Evolutionary conservation across 2,113 vertebrate genomes (phyloP).

Genomic region (Lepidothrix coronata): DNA sequence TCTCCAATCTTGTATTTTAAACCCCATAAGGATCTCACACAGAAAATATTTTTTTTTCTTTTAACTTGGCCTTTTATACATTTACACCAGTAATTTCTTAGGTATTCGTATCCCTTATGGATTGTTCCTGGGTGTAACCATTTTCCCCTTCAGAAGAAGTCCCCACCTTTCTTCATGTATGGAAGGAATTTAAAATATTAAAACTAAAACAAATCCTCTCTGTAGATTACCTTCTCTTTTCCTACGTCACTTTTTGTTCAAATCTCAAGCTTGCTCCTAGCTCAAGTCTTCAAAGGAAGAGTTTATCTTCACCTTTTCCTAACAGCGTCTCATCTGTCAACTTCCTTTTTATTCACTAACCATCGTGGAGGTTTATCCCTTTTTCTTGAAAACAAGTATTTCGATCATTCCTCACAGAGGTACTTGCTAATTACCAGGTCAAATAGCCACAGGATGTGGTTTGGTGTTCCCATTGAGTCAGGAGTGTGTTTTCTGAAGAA

Average conservation of each 20-base stretch:
- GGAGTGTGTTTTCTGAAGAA: background rate
- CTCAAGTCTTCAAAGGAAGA: background rate
- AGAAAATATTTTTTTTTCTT: background rate
- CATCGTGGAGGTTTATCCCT: background rate
- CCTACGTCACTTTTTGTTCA: background rate
- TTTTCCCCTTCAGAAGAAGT: background rate
- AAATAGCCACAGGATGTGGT: background rate
- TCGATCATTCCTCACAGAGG: background rate
- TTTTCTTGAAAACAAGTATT: background rate
- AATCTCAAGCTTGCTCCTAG: background rate
- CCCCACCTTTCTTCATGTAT: background rate
- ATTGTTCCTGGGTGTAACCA: background rate
- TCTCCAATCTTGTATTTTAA: background rate
- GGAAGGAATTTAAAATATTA: background rate
- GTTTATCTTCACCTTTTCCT: background rate
- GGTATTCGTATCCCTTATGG: background rate
- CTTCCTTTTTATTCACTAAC: background rate
- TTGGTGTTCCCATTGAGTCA: background rate
- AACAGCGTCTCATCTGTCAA: background rate
- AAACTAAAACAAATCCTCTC: background rate
- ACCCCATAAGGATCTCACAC: background rate
- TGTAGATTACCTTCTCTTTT: background rate
- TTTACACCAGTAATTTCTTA: background rate
- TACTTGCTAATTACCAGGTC: background rate
- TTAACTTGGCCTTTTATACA: background rate